Evolutionary conservation across 1,140 invertebrate genomes (phyloP), one percentile per base, ranked within the genome.

Genomic region (Hypothenemus hampei): DNA sequence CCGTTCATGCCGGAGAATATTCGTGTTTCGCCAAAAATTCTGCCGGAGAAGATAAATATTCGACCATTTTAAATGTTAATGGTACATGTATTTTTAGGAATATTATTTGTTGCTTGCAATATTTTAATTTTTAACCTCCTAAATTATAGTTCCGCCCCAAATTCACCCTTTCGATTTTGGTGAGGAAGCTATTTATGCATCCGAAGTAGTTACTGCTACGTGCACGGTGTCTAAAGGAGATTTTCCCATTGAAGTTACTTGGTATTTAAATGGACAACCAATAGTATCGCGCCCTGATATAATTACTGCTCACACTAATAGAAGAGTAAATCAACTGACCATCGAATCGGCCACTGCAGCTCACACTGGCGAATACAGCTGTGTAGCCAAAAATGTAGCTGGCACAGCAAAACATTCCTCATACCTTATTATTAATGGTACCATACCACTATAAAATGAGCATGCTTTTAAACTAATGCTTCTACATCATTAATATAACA

Each of bases 91-190:
- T 15, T 15, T 36, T 15, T 36, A 15, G 24, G 24, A 29, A 5
- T 29, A 11, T 43, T 43, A 3, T 43, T 43, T 7, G 10, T 21
- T 21, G 7, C 22, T 43, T 16, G 35, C 15, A 7, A 10, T 43
- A 23, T 23, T 20, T 20, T 43, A 15, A 37, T 43, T 43, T 21
- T 11, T 29, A 7, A 7, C 26, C n/a, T 29, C 26, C 26, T 29
- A 29, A 29, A 29, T 29, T 29, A 29, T 66, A 82, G 80, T 81
- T 45, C 66, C 82, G 49, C 85, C 86, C 19, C 79, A 83, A 74
- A 82, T 89, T 59, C 78, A 81, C 72, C 84, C 83, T 43, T 87
- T 88, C 69, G 72, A 77, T 39, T 87, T 87, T 64, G 83, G 83
- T 16, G 81, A 85, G 53, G 80, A 84, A 36, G 77, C 81, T 23